Base-by-base conservation (phyloP, 2,797 vertebrate species). In the Echiichthys vipera region DNA sequence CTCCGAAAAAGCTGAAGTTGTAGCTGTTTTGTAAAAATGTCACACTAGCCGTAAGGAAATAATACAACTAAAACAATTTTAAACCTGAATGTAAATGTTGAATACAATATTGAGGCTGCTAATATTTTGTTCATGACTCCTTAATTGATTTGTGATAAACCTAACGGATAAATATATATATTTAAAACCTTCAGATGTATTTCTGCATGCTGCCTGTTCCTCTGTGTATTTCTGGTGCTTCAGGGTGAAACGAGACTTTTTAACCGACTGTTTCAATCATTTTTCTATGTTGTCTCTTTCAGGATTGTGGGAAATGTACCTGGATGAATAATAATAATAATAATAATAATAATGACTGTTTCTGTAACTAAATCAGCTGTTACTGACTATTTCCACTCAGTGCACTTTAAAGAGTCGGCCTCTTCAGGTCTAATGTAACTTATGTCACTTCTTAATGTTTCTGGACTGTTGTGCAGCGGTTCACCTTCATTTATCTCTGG, bases 381-480 rank as follows among this genome's bases (percentile, higher is more conserved):
- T 53, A 45, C 20, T 56, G 8, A 51, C 7, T 8, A 17, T 47
- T 30, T 69, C 36, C 20, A 20, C 56, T 71, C 34, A 0, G 22
- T 37, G 71, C 85, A 84, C 81, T 89, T 84, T 80, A 74, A 1
- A 36, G 2, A 2, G 2, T 45, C 0, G 0, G 14, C 40, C 63
- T 7, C 40, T 20, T 53, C 24, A 66, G 12, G 25, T 47, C 27
- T 9, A 37, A 49, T 49, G 30, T 47, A 34, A 18, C 22, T 25
- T 1, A 32, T 4, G 10, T 30, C 1, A 18, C 13, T 18, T 22
- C 30, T 22, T 18, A 0, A 42, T 30, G 17, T 57, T 40, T 58
- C 30, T 65, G 36, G 25, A 25, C n/a, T 42, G 3, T 15, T 47
- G 34, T 20, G 39, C 24, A 12, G 5, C 32, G 25, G 1, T 24